Base-by-base conservation (phyloP, 2,888 invertebrate species). In the Parasteatoda lunata region DNA sequence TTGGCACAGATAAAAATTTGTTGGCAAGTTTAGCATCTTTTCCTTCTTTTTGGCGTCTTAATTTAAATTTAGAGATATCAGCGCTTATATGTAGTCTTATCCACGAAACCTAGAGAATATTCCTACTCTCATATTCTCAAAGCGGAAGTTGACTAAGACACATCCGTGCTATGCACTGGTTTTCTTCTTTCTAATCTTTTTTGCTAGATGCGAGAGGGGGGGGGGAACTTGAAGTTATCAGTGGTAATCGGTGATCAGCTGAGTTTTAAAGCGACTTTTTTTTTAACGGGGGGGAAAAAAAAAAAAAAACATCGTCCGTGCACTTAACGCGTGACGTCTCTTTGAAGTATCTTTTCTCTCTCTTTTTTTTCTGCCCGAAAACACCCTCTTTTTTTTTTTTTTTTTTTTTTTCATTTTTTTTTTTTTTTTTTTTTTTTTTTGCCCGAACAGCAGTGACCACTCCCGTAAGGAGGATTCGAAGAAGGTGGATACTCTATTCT, bases 251-350 rank as follows among this genome's bases (percentile, higher is more conserved):
- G 5, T 15, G n/a, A 51, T 79, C 79, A 49, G n/a, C 78, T 71
- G 52, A 52, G 45, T 30, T 30, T 30, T 30, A 30, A 30, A 30
- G 30, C 30, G 72, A 47, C 52, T 65, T 75, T 80, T 75, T 71
- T 59, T 75, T 75, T 81, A 75, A 68, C 68, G n/a, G n/a, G n/a
- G n/a, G n/a, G n/a, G n/a, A n/a, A n/a, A 30, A 30, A 30, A 30
- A 30, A 30, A 30, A 80, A 80, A 81, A 65, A 75, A 81, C 75
- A 75, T 81, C 81, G 69, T 81, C 81, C 75, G 15, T 59, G 81
- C 81, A 81, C 81, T 81, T 81, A 81, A 59, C 81, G 75, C 66
- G 69, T 81, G 81, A 75, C 69, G 68, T 69, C 48, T 30, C 65
- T 69, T 78, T 78, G 78, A 78, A 78, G 78, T 59, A 68, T 13